Evolutionary conservation across 2,888 invertebrate species (phyloP).

Genomic region (Podotricha telesiphe): DNA sequence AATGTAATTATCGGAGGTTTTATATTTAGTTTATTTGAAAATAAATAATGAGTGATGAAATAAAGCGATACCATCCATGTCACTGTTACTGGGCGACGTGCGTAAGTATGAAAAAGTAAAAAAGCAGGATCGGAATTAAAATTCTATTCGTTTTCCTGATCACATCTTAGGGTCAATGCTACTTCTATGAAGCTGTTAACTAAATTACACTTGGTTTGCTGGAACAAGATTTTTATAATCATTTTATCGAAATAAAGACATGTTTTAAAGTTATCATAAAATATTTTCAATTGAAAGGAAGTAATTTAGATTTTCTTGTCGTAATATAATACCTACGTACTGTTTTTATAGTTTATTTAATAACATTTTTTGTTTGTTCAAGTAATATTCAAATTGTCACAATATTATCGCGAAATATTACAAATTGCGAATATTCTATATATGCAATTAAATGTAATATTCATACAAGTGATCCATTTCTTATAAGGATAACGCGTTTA

Average conservation of each 20-base stretch:
- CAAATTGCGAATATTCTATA: neutral
- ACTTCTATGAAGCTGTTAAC: slow-evolving; percentile 32
- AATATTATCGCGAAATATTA: neutral
- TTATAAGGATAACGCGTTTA: slow-evolving; percentile 36
- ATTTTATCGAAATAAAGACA: neutral
- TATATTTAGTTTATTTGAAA: no score
- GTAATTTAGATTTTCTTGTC: neutral
- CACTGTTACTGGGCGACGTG: neutral
- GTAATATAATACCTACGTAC: neutral
- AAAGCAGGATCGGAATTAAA: slow-evolving; percentile 30
- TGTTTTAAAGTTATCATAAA: neutral
- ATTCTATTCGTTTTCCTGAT: slow-evolving; percentile 37
- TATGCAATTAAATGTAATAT: neutral
- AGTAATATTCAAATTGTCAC: neutral
- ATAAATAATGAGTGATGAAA: neutral
- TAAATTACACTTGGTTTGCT: slow-evolving; percentile 14
- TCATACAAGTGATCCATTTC: slow-evolving; percentile 27
- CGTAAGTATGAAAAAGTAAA: slow-evolving; percentile 7
- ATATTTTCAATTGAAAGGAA: neutral
- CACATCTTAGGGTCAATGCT: slow-evolving; percentile 43
- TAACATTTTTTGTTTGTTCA: neutral
- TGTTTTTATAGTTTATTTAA: neutral
- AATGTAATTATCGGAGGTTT: no score
- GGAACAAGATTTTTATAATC: slow-evolving; percentile 1
- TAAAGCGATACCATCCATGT: neutral